Base-by-base conservation (phyloP, 2,888 invertebrate genomes). In the Deilephila elpenor region DNA sequence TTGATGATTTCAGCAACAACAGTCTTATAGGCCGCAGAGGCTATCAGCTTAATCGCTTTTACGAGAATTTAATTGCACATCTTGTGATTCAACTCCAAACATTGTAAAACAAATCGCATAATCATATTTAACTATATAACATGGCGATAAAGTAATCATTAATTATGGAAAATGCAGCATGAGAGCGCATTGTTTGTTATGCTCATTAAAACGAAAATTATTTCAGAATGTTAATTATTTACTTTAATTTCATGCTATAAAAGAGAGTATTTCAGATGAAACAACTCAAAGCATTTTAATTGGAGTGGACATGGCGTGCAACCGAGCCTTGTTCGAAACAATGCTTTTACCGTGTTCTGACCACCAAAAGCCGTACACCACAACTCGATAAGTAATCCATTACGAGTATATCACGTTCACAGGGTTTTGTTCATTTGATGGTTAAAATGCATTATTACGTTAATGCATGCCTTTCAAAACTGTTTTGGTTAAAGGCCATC, bases 1-100 rank as follows among this genome's bases (percentile, higher is more conserved):
- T 59, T 25, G 29, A 60, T 60, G n/a, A n/a, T n/a, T 60, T 20
- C 25, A 29, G 6, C 60, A 29, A 60, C 17, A 29, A 60, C 60
- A 17, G 11, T 59, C n/a, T 8, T 20, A n/a, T 20, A 59, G 59
- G 60, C 14, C 60, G 29, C 17, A 61, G 44, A 61, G 61, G n/a
- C 34, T 37, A 37, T 51, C 25, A 44, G n/a, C 44, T n/a, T 75
- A 25, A 44, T 37, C 34, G 34, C 34, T 37, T 37, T 11, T 37
- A 67, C 44, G 67, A 51, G 20, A 67, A 44, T 67, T 20, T 67
- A 67, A 67, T 67, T 67, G 67, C 67, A 25, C 67, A 56, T 17
- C 19, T 20, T 67, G 44, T 51, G 44, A 67, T 51, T 51, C 51
- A 51, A 32, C n/a, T 51, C 25, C 6, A 25, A 17, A 51, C 25